Percentiles rank a stretch among this genome's conserved stretches.
Conservation (phyloP, 2,113 vertebrate species). For the Nannobrachium achirus region DNA sequence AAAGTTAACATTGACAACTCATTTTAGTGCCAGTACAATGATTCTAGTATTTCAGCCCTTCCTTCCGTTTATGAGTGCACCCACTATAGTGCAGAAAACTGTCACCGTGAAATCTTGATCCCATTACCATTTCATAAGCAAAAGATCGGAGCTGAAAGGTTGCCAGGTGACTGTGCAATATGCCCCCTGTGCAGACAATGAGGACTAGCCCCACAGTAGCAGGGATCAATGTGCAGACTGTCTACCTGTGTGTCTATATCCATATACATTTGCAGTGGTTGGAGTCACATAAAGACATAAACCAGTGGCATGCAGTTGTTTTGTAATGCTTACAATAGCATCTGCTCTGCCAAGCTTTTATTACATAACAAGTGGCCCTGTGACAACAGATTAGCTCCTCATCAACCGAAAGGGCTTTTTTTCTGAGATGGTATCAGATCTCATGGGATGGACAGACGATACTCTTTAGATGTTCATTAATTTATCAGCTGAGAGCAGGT, state of each 20-base stretch:
- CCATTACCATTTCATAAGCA: conserved; percentile 28
- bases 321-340: conserved; percentile 7
- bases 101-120: neutral
- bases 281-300: conserved; percentile 7
- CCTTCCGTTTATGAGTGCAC: conserved; percentile 15
- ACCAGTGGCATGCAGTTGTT: neutral
- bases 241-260: conserved; percentile 5
- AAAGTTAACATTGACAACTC: neutral
- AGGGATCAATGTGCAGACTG: neutral
- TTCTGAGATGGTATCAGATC: conserved; percentile 65
- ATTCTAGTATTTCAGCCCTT: neutral
- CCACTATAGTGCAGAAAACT: neutral
- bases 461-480: conserved; percentile 66
- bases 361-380: conserved; percentile 19
- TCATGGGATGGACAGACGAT: conserved; percentile 63
- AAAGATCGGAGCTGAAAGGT: conserved; percentile 32
- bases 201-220: conserved; percentile 1
- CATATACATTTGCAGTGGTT: conserved; percentile 16
- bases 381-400: conserved; percentile 31
- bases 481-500: conserved; percentile 59
- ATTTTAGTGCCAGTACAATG: neutral
- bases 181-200: conserved; percentile 10
- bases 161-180: conserved; percentile 29
- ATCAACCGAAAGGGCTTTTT: conserved; percentile 12
- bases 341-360: neutral